Evolutionary conservation across 2,113 vertebrate genomes (phyloP), one percentile per base, ranked within the genome.

Genomic region (Cyprinodon brontotheroides): DNA sequence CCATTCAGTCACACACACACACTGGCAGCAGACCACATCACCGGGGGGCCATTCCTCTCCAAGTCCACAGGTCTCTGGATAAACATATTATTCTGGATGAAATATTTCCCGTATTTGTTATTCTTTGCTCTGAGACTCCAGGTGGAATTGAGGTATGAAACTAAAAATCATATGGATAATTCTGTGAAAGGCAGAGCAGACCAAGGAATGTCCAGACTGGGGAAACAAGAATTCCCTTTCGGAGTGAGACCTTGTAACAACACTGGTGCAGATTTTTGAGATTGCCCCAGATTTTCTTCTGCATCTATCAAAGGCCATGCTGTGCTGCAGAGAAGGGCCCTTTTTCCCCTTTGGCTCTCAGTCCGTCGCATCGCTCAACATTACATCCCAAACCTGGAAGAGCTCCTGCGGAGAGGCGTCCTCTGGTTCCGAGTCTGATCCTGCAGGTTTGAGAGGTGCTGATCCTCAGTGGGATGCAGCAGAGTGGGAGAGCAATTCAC

Each of bases 81-180:
- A 93, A 94, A 94, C 93, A 93, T 89, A 91, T 93, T 92, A 91
- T 92, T 91, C 91, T 92, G 89, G 90, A 94, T 94, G 91, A 92
- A 94, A 94, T 93, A 90, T 93, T 93, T 94, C 91, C 91, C 90
- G 80, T 92, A 92, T 94, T 94, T 94, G 91, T 94, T 94, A 81
- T 94, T 91, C 90, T 94, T 91, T 85, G 87, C 87, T 91, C 86
- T 67, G 79, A 90, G 87, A 89, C 88, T 91, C 92, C 94, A 92
- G 91, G 93, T 93, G 93, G 92, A 90, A 91, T 91, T 92, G 90
- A n/a, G n/a, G 90, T 90, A 82, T 29, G n/a, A 89, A 83, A 90
- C 91, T 86, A 93, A 92, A 92, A 93, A 90, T 92, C 89, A 87
- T 70, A 92, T 66, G 72, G 69, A 72, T 82, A 85, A 89, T 90